Base-by-base conservation (phyloP, 1,140 invertebrate species). In the Watersipora subatra region DNA sequence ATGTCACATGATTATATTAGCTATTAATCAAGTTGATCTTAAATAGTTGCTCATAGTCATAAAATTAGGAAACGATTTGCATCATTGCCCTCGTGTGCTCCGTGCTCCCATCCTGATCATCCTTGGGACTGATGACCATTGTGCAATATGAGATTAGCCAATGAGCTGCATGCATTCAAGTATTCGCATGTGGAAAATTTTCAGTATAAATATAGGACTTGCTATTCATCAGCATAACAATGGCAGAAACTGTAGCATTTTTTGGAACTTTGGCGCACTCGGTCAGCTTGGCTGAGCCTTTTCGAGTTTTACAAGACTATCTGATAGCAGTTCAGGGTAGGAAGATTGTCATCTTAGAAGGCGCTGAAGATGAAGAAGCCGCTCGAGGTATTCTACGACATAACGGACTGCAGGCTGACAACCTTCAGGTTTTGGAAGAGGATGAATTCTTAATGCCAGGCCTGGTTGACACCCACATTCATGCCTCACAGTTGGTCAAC, bases 401-500 rank as follows among this genome's bases (percentile, higher is more conserved):
- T 12, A 46, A 46, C 34, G n/a, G n/a, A n/a, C 7, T 46, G 7
- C 34, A 7, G 7, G n/a, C n/a, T 46, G 34, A 46, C 7, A 46
- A 46, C n/a, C n/a, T 46, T n/a, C 34, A 46, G n/a, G n/a, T 64
- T 56, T 66, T 28, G 61, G 64, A 34, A 64, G 69, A 25, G 67
- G 83, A 80, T 15, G 77, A 92, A 79, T 88, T 93, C 75, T 72
- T 93, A 2, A 87, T 91, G 70, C 92, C 92, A 2, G 92, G 92
- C 1, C 87, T 95, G 66, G 83, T 93, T 2, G 92, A 95, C 76
- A 87, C 87, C 17, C 92, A 95, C 71, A 88, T 90, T 57, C 92
- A 95, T 83, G 89, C 90, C 0, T 87, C 89, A 1, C 92, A 94
- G 78, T 88, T 88, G 71, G 87, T 89, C 1, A 92, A 92, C 77